Conservation (phyloP, 2,113 vertebrate species). For the Gavia stellata region DNA sequence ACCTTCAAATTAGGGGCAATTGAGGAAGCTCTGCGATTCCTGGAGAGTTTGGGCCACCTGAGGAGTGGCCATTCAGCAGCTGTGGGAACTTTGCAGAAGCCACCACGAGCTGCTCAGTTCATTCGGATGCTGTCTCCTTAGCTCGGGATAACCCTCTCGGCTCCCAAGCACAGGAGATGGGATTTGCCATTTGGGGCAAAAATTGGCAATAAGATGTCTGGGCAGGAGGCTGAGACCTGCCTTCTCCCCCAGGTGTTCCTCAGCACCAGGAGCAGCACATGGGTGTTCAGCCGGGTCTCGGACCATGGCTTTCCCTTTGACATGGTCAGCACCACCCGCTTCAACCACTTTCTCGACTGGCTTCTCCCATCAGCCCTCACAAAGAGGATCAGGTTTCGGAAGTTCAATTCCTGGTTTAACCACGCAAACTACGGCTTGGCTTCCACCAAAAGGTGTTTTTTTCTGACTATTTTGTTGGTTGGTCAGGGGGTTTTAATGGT, state of each 20-base stretch:
- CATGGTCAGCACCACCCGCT: slow-evolving; percentile 75
- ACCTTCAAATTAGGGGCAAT: background rate
- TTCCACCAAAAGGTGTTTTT: slow-evolving; percentile 77
- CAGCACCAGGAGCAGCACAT: slow-evolving; percentile 77
- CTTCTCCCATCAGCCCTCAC: slow-evolving; percentile 70
- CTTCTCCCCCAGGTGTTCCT: slow-evolving; percentile 75
- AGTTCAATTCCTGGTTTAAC: slow-evolving; percentile 76
- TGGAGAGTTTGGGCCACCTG: background rate
- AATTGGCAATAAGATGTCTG: background rate
- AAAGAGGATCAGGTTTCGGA: slow-evolving; percentile 66
- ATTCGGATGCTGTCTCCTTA: background rate
- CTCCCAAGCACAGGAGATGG: background rate
- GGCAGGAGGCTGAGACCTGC: background rate
- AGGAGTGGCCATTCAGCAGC: background rate
- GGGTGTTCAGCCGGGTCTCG: slow-evolving; percentile 73
- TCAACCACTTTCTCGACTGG: slow-evolving; percentile 62
- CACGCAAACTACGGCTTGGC: slow-evolving; percentile 81
- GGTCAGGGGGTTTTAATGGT: background rate
- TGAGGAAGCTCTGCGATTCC: background rate
- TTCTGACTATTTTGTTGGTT: background rate
- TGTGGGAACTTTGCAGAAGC: background rate
- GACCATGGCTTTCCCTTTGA: slow-evolving; percentile 73
- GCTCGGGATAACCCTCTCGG: background rate
- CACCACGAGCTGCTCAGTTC: background rate
- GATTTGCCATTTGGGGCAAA: background rate